Evolutionary conservation across 2,113 vertebrate species (phyloP).

Genomic region (Pelusios castaneus): DNA sequence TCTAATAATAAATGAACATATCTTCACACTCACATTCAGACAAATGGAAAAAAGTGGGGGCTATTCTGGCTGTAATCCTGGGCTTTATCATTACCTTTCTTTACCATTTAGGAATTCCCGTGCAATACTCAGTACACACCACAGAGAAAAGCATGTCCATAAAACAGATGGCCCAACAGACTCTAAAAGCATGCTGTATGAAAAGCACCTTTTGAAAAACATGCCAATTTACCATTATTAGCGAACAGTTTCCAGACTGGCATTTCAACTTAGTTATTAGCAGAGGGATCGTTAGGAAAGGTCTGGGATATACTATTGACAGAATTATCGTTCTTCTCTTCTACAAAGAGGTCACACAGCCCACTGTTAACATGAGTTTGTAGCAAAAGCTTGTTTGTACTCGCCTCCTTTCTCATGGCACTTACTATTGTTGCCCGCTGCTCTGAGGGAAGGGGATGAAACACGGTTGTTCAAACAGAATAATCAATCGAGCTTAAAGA

Average conservation of each 20-base stretch:
- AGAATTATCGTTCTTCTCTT: neutral
- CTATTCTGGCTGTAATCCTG: neutral
- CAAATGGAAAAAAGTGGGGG: neutral
- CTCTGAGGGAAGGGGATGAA: neutral
- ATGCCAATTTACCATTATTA: slow-evolving; percentile 19
- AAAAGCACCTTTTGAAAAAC: neutral
- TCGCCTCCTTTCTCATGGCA: neutral
- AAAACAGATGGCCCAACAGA: slow-evolving; percentile 22
- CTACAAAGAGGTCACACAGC: neutral
- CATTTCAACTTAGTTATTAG: neutral
- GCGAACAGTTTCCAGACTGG: neutral
- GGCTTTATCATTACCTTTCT: neutral
- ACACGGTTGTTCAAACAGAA: neutral
- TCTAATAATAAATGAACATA: neutral
- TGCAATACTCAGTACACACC: neutral
- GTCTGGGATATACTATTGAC: neutral
- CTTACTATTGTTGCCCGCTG: slow-evolving; percentile 1
- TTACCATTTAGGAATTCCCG: neutral
- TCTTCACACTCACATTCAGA: neutral
- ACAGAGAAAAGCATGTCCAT: neutral
- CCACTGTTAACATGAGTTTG: neutral
- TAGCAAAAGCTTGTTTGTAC: neutral
- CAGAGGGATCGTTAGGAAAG: neutral
- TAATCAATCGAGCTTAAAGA: neutral
- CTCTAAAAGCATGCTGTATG: slow-evolving; percentile 11